Conservation (phyloP, 2,113 vertebrate species). For the Herpailurus yagouaroundi region DNA sequence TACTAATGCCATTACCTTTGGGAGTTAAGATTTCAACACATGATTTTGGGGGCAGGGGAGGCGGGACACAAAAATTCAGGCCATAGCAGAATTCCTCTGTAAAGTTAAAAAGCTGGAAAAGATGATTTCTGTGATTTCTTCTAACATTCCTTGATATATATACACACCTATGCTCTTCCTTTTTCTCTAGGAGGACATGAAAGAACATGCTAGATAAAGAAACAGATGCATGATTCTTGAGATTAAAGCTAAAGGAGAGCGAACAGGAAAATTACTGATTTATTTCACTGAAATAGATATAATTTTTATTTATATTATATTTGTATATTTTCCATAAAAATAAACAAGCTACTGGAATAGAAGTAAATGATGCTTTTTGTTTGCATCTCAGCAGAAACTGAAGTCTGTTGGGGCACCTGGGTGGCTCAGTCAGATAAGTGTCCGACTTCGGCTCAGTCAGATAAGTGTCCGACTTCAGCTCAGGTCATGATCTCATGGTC, state of each 20-base stretch:
- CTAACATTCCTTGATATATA: neutral
- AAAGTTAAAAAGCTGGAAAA: neutral
- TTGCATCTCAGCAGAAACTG: neutral
- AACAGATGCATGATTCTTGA: neutral
- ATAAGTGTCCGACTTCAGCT: no score
- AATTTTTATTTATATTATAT: neutral
- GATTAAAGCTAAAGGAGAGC: neutral
- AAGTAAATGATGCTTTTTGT: conserved; percentile 12
- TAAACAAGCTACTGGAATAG: neutral
- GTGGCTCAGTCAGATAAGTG: no score
- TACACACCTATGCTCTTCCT: neutral
- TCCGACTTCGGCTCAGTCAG: no score
- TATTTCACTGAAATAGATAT: neutral
- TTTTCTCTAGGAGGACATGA: neutral
- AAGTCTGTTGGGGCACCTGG: neutral
- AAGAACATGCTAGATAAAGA: neutral
- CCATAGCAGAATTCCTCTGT: neutral
- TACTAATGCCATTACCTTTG: neutral
- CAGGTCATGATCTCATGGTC: no score
- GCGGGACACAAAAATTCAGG: neutral
- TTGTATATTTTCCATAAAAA: neutral
- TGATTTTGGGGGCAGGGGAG: no score
- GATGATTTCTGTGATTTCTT: neutral
- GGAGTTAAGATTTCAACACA: neutral
- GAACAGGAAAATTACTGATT: neutral